Evolutionary conservation across 2,113 vertebrate genomes (phyloP), one percentile per base, ranked within the genome.

Genomic region (Martes martes): DNA sequence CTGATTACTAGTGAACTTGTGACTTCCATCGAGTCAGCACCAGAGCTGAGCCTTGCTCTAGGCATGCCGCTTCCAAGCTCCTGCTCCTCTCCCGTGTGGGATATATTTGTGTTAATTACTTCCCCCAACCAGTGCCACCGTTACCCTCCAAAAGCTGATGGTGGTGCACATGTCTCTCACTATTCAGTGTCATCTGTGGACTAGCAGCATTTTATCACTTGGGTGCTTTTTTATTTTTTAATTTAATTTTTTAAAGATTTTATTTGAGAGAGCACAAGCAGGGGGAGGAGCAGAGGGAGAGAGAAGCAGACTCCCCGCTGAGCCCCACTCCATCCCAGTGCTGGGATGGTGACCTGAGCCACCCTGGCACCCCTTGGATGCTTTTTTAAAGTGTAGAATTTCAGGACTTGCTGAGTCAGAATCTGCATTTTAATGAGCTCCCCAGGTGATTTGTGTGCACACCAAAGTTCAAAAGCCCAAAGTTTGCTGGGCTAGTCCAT

Each of bases 31-130:
- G 9, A 67, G 26, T 33, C 13, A 4, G 50, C 33, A 50, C 73
- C 15, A 6, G 42, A 71, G 16, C 76, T 4, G n/a, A 63, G 84
- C 23, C 21, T 16, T 9, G 4, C 7, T 5, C 28, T 28, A 52
- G 31, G 23, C 11, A 9, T 16, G 9, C 0, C 0, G 0, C 19
- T 4, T 0, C 7, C 28, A 31, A 55, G 42, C 59, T 31, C 45
- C 45, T 10, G 1, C 7, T 45, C 13, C 45, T 73, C 13, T 45
- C 50, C 6, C 19, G 16, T 13, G 45, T 50, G 42, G 21, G 8
- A 13, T 55, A n/a, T 21, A 7, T 86, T 31, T 69, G 18, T 15
- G 1, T 50, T 50, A n/a, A 18, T 33, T 23, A 28, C 28, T 28
- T 81, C 2, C 21, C 5, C 0, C 55, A 80, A 9, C 7, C 13